Conservation (phyloP, 2,888 invertebrate genomes). For the Keiferia lycopersicella region DNA sequence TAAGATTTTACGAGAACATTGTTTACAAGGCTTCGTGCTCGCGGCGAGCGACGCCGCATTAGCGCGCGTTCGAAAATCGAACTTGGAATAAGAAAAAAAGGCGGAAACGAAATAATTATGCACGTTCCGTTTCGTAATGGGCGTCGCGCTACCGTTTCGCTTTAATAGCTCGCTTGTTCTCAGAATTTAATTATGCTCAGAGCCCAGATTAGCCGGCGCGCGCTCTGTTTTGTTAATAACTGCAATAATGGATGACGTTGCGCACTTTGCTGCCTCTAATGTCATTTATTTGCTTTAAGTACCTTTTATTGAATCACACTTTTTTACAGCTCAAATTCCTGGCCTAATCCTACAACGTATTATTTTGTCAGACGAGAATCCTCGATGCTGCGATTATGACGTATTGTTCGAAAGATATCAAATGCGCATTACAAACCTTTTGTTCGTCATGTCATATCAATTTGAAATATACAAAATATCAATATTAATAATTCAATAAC, state of each 20-base stretch:
- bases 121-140: slow-evolving; percentile 80
- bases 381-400: slow-evolving; percentile 22
- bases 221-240: slow-evolving; percentile 78
- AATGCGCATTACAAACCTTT: slow-evolving; percentile 31
- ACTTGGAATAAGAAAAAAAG: slow-evolving; percentile 70
- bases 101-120: slow-evolving; percentile 81
- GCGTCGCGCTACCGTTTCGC: slow-evolving; percentile 79
- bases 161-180: slow-evolving; percentile 79
- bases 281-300: slow-evolving; percentile 50
- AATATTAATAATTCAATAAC: slow-evolving; percentile 77
- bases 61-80: slow-evolving; percentile 74
- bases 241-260: slow-evolving; percentile 75
- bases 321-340: slow-evolving; percentile 12
- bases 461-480: slow-evolving; percentile 50
- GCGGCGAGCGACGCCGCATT: slow-evolving; percentile 69
- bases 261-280: slow-evolving; percentile 53
- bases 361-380: slow-evolving; percentile 6
- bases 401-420: slow-evolving; percentile 23
- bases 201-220: slow-evolving; percentile 73
- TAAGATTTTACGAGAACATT: slow-evolving; percentile 78
- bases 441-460: slow-evolving; percentile 47
- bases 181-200: slow-evolving; percentile 77
- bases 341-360: not conserved
- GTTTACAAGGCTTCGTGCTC: slow-evolving; percentile 75
- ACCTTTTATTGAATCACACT: slow-evolving; percentile 45